Evolutionary conservation across 2,113 vertebrate species (phyloP).

Genomic region (Marmota monax): DNA sequence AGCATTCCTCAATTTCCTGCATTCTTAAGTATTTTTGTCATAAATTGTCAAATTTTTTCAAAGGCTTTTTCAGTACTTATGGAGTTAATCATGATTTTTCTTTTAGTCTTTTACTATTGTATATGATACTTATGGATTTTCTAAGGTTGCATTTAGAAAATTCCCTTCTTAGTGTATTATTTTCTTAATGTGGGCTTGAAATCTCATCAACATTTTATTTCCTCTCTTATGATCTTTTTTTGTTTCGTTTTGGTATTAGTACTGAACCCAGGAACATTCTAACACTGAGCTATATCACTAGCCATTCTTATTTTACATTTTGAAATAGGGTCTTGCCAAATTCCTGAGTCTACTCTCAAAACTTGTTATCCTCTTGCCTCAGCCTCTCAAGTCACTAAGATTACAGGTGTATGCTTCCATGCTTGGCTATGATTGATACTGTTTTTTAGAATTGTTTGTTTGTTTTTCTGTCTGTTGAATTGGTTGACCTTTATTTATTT

Average conservation of each 20-base stretch:
- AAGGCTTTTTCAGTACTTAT: neutral
- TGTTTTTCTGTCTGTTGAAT: neutral
- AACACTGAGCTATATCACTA: too few species aligned
- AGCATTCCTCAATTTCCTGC: neutral
- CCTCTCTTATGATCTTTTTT: neutral
- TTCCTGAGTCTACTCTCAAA: too few species aligned
- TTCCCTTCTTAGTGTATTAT: neutral
- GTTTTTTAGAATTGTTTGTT: neutral
- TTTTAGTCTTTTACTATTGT: neutral
- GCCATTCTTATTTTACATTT: too few species aligned
- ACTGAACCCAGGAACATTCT: too few species aligned
- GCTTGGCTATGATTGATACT: neutral
- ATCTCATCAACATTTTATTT: neutral
- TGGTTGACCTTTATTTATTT: too few species aligned
- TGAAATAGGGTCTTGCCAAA: too few species aligned
- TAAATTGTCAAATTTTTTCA: neutral
- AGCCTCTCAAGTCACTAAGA: too few species aligned
- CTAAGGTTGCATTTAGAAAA: neutral
- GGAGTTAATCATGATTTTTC: neutral
- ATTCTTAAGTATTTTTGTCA: neutral
- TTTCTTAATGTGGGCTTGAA: neutral
- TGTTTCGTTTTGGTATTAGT: neutral
- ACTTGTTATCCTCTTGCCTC: too few species aligned
- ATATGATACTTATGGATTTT: neutral
- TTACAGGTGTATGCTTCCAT: too few species aligned